A percentile compares a stretch with the other conserved stretches of the same genome.
phyloP scores from a whole-genome alignment of 2,888 invertebrate species.

The Tetragnatha montana region DNA sequence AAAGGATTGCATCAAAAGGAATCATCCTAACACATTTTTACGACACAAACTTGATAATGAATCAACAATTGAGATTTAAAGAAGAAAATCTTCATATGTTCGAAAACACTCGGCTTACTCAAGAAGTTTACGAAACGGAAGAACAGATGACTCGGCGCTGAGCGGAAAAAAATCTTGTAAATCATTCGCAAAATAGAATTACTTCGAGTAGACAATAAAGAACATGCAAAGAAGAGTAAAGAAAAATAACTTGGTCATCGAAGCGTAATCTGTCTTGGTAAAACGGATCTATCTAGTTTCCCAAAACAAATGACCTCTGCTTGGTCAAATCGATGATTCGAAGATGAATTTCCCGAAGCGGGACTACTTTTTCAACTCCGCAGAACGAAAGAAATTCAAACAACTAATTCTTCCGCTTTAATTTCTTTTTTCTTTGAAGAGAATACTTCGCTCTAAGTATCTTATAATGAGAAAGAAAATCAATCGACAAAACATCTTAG shows the following conservation, averaged over 20 bases:
- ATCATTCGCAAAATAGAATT: not conserved
- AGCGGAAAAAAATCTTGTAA: not conserved
- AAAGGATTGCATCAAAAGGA: no score
- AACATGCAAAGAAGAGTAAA: not conserved
- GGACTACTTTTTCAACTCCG: constrained; percentile 2
- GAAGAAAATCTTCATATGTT: no score
- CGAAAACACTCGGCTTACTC: no score
- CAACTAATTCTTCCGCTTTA: not conserved
- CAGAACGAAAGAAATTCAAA: not conserved
- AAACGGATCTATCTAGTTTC: constrained; percentile 55
- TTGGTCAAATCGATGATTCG: constrained; percentile 43
- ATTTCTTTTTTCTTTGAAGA: not conserved
- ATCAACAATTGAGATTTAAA: no score
- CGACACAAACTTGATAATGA: no score
- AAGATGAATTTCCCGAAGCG: constrained; percentile 23
- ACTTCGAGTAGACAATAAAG: not conserved
- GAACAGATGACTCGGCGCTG: no score
- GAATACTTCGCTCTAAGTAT: not conserved
- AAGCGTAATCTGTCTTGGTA: constrained; percentile 45
- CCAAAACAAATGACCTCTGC: constrained; percentile 36
- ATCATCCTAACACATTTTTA: no score
- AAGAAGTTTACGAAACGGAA: no score
- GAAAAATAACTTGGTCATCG: constrained; percentile 49
- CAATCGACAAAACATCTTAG: not conserved
- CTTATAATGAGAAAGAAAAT: not conserved